A percentile compares a stretch with the other conserved stretches of the same genome.
Conservation (phyloP, 2,797 vertebrate species). For the Gymnoscopelus braueri region DNA sequence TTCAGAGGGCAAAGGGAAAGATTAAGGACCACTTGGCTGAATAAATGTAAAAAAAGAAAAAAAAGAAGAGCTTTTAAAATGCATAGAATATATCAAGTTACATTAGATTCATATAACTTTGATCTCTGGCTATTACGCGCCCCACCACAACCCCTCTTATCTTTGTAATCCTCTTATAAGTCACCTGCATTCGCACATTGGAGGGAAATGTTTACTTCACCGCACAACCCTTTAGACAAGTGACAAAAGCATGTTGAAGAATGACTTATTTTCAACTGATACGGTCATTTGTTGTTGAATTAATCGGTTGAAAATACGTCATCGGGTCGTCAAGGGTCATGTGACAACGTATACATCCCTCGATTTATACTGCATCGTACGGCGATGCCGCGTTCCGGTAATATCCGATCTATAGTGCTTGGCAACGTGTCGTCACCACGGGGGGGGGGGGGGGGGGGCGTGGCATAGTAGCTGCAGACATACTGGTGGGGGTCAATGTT, state of each 20-base stretch:
- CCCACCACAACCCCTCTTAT: conserved; percentile 51
- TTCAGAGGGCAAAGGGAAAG: conserved; percentile 32
- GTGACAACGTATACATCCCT: no score
- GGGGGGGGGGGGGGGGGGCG: no score
- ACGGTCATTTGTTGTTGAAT: no score
- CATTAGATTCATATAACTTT: conserved; percentile 67
- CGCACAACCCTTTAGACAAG: background rate
- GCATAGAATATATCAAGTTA: conserved; percentile 50
- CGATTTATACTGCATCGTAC: no score
- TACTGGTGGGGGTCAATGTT: no score
- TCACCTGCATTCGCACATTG: conserved; percentile 54
- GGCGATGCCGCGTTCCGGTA: no score
- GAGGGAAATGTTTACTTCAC: background rate
- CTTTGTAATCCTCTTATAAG: conserved; percentile 73
- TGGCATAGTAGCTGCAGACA: no score
- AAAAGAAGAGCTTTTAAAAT: conserved; percentile 61
- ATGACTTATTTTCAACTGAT: no score
- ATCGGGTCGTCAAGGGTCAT: no score
- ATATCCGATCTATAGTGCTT: no score
- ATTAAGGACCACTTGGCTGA: conserved; percentile 47
- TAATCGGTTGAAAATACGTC: no score
- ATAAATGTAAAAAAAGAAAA: conserved; percentile 56
- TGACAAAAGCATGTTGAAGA: background rate
- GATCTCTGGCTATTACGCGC: conserved; percentile 63
- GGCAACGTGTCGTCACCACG: no score